Evolutionary conservation across 2,888 invertebrate species (phyloP).

Genomic region (Phaonia tiefii): DNA sequence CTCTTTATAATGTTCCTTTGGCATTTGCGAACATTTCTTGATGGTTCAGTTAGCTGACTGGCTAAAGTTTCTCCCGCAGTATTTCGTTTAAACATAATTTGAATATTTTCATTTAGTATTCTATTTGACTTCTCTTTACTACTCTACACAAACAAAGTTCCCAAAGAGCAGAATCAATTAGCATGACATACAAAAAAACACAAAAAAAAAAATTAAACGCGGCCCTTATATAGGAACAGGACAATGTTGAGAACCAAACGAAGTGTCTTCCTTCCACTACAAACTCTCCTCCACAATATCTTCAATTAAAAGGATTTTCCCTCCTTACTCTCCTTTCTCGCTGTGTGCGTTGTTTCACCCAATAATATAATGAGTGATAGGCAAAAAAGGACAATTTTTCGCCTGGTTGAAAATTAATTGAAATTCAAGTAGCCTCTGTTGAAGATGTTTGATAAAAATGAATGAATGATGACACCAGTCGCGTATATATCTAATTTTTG

Average conservation of each 20-base stretch:
- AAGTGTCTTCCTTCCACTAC: constrained; percentile 4
- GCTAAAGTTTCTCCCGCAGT: background rate
- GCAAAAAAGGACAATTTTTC: constrained; percentile 58
- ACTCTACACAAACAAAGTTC: constrained; percentile 40
- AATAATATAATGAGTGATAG: constrained; percentile 44
- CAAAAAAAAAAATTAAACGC: constrained; percentile 5
- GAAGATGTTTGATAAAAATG: constrained; percentile 36
- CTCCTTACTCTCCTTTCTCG: background rate
- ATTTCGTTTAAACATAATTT: constrained; percentile 49
- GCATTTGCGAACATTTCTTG: background rate
- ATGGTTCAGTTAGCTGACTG: background rate
- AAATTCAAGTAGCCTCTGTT: constrained; percentile 56
- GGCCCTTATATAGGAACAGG: background rate
- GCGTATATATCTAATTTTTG: background rate
- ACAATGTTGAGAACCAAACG: background rate
- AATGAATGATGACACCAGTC: constrained; percentile 16
- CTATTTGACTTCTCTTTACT: constrained; percentile 45
- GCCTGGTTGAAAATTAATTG: constrained; percentile 59
- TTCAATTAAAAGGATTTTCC: constrained; percentile 31
- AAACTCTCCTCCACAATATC: background rate
- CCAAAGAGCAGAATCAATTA: constrained; percentile 48
- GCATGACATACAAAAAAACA: constrained; percentile 32
- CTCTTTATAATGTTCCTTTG: constrained; percentile 36
- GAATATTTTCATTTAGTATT: constrained; percentile 57
- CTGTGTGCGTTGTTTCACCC: background rate